Evolutionary conservation across 2,113 vertebrate genomes (phyloP).

Genomic region (Ctenodactylus gundi): DNA sequence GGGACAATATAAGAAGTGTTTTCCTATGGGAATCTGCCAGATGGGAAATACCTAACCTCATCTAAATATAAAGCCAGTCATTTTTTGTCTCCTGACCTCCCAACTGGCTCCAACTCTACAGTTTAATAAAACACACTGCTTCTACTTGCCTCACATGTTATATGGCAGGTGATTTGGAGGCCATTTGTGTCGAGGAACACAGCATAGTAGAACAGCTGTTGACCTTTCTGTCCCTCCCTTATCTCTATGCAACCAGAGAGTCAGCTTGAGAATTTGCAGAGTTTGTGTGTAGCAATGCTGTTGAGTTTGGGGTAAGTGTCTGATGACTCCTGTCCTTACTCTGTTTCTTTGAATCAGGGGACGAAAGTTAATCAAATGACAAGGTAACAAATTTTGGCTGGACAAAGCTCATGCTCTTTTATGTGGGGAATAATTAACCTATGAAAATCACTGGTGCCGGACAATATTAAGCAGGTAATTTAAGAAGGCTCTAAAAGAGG

Average conservation of each 20-base stretch:
- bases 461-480: constrained; percentile 66
- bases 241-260: background rate
- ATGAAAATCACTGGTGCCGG: constrained; percentile 72
- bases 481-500: constrained; percentile 60
- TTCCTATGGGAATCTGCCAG: background rate
- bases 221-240: background rate
- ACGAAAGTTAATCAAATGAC: constrained; percentile 45
- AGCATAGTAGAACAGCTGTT: background rate
- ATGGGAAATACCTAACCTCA: background rate
- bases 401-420: constrained; percentile 59
- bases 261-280: background rate
- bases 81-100: background rate
- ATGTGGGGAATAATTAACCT: constrained; percentile 72
- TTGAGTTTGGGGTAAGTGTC: too few relatives aligned
- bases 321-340: background rate
- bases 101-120: background rate
- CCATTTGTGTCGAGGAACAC: background rate
- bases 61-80: background rate
- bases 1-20: background rate
- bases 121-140: background rate
- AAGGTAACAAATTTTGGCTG: constrained; percentile 59
- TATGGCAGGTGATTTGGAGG: background rate
- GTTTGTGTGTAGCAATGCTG: background rate
- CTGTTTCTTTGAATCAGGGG: constrained; percentile 10
- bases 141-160: background rate